A percentile compares a stretch with the other conserved stretches of the same genome.
These are phyloP conservation scores for Oreochromis grahami DNA, from an alignment of 2,797 vertebrate species.

Conservation along the genomic window DNA sequence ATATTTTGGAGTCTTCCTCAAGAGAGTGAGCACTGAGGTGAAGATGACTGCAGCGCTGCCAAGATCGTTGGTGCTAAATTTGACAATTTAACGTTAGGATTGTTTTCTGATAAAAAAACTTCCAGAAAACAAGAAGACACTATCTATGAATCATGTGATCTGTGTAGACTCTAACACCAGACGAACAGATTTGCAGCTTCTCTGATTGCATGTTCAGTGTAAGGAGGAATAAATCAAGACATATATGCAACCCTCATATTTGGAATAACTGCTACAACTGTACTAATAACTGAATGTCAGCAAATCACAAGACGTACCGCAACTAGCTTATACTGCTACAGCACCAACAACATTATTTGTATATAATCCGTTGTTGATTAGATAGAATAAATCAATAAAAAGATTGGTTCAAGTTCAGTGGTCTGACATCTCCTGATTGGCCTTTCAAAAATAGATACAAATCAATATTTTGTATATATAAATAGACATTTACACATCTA, in stretches of 20 bases:
- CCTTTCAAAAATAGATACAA: background rate
- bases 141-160: background rate
- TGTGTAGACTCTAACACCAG: accelerated
- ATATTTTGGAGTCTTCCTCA: background rate
- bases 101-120: background rate
- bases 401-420: accelerated
- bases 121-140: background rate
- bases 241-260: background rate
- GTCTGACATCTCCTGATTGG: background rate
- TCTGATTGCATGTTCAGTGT: background rate
- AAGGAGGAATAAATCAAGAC: accelerated
- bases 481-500: background rate
- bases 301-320: background rate
- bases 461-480: background rate
- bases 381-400: accelerated
- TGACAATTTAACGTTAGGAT: slow-evolving; percentile 29
- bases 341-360: background rate
- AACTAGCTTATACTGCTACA: accelerated
- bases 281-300: background rate
- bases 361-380: accelerated
- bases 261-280: background rate
- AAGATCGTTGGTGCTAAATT: slow-evolving; percentile 36
- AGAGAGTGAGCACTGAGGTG: background rate
- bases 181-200: background rate
- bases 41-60: background rate